Conservation (phyloP, 1,140 invertebrate species). For the Eurosta solidaginis region DNA sequence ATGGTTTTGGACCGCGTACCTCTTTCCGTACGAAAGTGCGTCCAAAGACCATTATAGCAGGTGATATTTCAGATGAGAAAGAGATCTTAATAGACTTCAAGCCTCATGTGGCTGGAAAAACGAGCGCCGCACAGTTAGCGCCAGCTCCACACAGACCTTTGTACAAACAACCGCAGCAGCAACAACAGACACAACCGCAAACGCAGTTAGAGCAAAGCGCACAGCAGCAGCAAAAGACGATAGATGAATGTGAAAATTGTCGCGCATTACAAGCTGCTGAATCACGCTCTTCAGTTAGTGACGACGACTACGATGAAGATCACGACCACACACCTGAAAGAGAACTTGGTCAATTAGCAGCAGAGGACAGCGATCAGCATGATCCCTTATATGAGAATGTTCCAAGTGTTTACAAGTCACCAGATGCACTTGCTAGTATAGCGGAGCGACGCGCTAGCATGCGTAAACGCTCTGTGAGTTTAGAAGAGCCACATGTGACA, state of each 20-base stretch:
- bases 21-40: conserved; percentile 57
- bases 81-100: conserved; percentile 89
- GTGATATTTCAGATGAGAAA: conserved; percentile 65
- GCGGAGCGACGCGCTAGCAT: background rate
- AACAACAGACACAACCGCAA: conserved; percentile 42
- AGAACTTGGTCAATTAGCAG: conserved; percentile 3
- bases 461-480: conserved; percentile 71
- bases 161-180: background rate
- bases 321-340: background rate
- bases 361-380: conserved; percentile 32
- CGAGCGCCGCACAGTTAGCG: background rate
- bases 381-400: conserved; percentile 55
- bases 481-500: conserved; percentile 53
- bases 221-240: conserved; percentile 61
- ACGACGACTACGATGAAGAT: conserved; percentile 62
- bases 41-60: conserved; percentile 51
- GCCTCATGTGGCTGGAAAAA: conserved; percentile 67
- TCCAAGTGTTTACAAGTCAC: conserved; percentile 14
- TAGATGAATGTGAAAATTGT: conserved; percentile 64
- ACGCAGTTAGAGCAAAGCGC: conserved; percentile 30
- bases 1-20: conserved; percentile 48
- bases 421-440: background rate
- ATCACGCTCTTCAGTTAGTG: conserved; percentile 77
- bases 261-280: conserved; percentile 61
- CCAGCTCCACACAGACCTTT: background rate